Evolutionary conservation across 2,113 vertebrate genomes (phyloP).

Genomic region (Morone chrysops): DNA sequence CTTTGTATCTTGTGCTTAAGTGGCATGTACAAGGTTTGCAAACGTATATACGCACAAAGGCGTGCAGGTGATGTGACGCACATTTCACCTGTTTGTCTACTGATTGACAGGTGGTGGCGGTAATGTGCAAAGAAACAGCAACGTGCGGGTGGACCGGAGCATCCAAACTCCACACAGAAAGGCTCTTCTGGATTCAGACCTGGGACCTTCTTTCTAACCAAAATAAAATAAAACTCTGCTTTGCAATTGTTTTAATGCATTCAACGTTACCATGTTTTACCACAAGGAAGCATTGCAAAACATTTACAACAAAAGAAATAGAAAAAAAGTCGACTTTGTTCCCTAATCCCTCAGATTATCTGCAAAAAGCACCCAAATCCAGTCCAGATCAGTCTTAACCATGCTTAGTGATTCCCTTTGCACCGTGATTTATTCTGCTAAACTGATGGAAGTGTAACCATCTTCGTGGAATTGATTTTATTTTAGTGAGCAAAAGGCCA

Average conservation of each 20-base stretch:
- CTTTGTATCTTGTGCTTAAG: background rate
- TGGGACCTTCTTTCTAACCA: too few species aligned
- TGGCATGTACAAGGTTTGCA: background rate
- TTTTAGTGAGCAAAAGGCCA: background rate
- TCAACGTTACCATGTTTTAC: background rate
- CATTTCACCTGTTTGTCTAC: background rate
- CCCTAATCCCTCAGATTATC: background rate
- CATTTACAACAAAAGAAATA: background rate
- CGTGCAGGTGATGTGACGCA: background rate
- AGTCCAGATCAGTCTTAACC: background rate
- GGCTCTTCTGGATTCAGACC: too few species aligned
- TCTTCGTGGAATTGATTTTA: background rate
- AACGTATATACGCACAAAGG: background rate
- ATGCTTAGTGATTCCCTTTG: background rate
- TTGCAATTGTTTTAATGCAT: background rate
- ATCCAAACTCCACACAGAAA: too few species aligned
- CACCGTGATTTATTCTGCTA: background rate
- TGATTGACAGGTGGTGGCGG: too few species aligned
- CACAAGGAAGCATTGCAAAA: background rate
- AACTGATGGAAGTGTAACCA: background rate
- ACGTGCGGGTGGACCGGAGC: too few species aligned
- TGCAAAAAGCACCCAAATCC: background rate
- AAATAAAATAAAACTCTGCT: background rate
- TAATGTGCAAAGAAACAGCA: background rate
- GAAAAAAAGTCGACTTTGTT: background rate